Conservation (phyloP, 92 coral and sea anemone species). For the Muricea muricata region DNA sequence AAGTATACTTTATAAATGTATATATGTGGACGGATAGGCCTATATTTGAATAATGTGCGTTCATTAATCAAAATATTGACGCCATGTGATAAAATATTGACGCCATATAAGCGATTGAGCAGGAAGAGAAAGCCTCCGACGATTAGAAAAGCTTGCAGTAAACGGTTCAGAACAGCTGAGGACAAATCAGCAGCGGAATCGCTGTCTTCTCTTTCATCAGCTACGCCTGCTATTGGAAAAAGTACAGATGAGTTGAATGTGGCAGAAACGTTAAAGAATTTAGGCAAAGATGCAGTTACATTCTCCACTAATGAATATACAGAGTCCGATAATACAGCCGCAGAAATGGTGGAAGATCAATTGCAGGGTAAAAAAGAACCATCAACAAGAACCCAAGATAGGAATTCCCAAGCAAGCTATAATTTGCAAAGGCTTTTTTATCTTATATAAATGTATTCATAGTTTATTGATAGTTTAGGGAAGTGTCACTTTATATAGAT, state of each 20-base stretch:
- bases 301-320: background rate
- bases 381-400: background rate
- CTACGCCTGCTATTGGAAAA: background rate
- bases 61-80: background rate
- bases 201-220: background rate
- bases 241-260: background rate
- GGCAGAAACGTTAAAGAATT: background rate
- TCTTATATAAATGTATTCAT: no score
- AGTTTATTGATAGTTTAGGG: no score
- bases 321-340: background rate
- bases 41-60: background rate
- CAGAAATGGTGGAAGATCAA: background rate
- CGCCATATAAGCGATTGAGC: background rate
- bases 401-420: constrained; percentile 8
- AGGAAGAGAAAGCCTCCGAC: background rate
- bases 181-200: background rate
- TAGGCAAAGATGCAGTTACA: background rate
- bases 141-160: background rate
- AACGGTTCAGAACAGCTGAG: background rate
- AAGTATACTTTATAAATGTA: no score
- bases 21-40: no score
- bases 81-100: background rate
- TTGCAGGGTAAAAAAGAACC: background rate
- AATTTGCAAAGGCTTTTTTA: background rate
- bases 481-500: no score